Evolutionary conservation across 2,888 invertebrate genomes (phyloP).

Genomic region (Subacronicta megacephala): DNA sequence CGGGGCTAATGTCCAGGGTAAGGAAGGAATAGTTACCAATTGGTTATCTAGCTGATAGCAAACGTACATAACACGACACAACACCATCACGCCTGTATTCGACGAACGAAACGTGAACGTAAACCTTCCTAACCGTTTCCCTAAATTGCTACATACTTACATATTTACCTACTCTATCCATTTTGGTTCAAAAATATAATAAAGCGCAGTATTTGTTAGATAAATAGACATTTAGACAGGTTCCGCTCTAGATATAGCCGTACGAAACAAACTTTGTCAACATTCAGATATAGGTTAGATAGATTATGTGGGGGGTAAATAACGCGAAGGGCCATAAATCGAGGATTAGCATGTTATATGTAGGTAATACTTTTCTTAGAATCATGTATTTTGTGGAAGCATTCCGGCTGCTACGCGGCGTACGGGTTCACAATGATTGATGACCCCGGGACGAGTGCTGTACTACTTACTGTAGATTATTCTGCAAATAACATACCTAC

Average conservation of each 20-base stretch:
- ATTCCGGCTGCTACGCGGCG: slow-evolving; percentile 51
- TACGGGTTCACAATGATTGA: slow-evolving; percentile 65
- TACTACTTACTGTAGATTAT: slow-evolving; percentile 42
- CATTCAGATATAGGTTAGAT: slow-evolving; percentile 49
- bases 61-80: too few species aligned
- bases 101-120: too few species aligned
- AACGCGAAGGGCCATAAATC: slow-evolving; percentile 59
- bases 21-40: too few species aligned
- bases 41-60: too few species aligned
- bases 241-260: slow-evolving; percentile 29
- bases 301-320: slow-evolving; percentile 57
- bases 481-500: slow-evolving; percentile 43
- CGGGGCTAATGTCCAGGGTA: too few species aligned
- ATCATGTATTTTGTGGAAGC: slow-evolving; percentile 56
- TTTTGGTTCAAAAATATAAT: too few species aligned
- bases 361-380: slow-evolving; percentile 57
- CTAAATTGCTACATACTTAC: too few species aligned
- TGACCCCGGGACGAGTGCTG: slow-evolving; percentile 42
- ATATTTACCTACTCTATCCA: too few species aligned
- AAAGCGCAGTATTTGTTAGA: too few species aligned
- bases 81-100: too few species aligned
- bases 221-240: not conserved
- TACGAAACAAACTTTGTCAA: slow-evolving; percentile 42
- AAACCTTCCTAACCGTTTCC: too few species aligned
- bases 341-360: slow-evolving; percentile 55